Conservation (phyloP, 1,140 invertebrate genomes). For the Drosophila fuyamai region DNA sequence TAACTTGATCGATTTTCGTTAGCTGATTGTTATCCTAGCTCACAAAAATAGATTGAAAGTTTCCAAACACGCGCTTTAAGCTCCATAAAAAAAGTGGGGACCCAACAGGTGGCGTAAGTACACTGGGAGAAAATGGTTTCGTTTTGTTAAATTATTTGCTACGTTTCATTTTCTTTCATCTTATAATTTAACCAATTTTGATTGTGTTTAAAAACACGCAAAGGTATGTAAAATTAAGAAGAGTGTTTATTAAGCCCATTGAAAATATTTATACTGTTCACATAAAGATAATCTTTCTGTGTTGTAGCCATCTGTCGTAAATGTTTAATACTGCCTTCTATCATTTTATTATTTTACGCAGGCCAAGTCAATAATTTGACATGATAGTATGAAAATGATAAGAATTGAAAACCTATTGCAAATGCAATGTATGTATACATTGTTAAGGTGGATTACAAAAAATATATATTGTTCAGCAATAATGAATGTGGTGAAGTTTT, state of each 20-base stretch:
- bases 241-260: not conserved
- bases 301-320: not conserved
- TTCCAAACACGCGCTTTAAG: constrained; percentile 45
- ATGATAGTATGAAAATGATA: constrained; percentile 3
- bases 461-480: no score
- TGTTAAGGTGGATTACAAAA: no score
- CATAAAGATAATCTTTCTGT: not conserved
- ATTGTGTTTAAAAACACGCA: not conserved
- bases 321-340: not conserved
- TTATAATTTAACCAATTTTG: no score
- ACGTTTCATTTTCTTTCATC: no score
- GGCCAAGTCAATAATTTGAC: no score
- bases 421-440: not conserved
- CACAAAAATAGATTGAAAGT: constrained; percentile 35
- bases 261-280: not conserved
- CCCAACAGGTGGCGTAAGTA: constrained; percentile 38
- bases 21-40: constrained; percentile 18
- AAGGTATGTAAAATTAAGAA: not conserved
- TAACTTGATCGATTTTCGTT: constrained; percentile 39
- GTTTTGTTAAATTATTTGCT: no score
- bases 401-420: not conserved
- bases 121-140: not conserved
- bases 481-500: no score
- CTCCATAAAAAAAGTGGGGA: constrained; percentile 5
- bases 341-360: constrained; percentile 1